Percentiles rank a stretch among this genome's conserved stretches.
phyloP scores from a whole-genome alignment of 2,113 vertebrate genomes.

The Sardina pilchardus region DNA sequence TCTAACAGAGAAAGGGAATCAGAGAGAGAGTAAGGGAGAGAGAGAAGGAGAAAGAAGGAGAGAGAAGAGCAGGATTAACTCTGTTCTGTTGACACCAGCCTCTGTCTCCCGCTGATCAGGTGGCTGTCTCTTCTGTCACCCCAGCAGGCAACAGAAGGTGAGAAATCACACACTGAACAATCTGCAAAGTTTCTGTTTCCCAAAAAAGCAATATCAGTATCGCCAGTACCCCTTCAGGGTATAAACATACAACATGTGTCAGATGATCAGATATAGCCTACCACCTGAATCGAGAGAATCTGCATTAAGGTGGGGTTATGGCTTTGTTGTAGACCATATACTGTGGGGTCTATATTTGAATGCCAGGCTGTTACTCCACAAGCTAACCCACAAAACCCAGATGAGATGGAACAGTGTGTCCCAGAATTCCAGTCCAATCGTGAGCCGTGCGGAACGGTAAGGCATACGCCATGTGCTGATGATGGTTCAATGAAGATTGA shows the following conservation, averaged over 20 bases:
- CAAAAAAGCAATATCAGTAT: conserved; percentile 2
- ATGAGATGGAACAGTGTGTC: conserved; percentile 2
- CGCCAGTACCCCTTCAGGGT: background rate
- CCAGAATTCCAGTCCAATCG: background rate
- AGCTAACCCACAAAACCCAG: conserved; percentile 11
- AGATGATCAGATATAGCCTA: background rate
- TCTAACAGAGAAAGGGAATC: background rate
- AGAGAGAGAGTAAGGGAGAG: background rate
- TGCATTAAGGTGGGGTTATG: background rate
- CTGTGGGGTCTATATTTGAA: background rate
- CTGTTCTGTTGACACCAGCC: background rate
- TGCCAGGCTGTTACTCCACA: background rate
- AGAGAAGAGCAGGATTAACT: background rate
- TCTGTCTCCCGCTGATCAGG: conserved; percentile 9
- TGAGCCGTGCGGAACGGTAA: background rate
- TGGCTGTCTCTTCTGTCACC: conserved; percentile 9
- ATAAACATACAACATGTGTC: background rate
- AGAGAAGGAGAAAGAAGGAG: background rate
- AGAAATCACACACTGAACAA: conserved; percentile 2
- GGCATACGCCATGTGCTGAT: background rate
- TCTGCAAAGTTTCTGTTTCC: conserved; percentile 7
- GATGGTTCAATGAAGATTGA: conserved; percentile 17
- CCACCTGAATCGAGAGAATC: too few species aligned
- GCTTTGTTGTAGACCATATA: background rate
- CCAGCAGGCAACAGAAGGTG: background rate